phyloP scores from a whole-genome alignment of 2,888 invertebrate species.

The Metellina segmentata region DNA sequence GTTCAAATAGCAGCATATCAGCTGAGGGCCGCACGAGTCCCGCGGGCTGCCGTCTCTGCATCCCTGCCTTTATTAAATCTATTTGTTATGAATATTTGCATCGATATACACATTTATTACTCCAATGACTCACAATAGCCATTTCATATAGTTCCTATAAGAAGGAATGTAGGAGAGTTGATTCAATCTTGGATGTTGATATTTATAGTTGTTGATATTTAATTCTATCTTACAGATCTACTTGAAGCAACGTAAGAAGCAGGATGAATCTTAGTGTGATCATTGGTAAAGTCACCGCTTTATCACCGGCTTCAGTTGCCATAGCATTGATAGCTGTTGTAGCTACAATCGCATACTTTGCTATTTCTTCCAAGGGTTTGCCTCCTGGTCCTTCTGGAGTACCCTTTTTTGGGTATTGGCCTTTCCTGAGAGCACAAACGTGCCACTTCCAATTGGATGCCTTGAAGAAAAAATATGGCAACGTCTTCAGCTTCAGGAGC shows the following conservation, averaged over 20 bases:
- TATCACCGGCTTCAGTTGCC: not conserved
- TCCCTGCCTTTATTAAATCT: no score
- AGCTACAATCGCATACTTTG: not conserved
- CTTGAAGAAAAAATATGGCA: constrained; percentile 72
- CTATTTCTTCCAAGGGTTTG: not conserved
- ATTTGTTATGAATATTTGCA: no score
- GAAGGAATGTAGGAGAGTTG: no score
- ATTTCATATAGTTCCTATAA: no score
- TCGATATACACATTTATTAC: no score
- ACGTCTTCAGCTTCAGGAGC: constrained; percentile 62
- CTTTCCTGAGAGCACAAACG: constrained; percentile 62
- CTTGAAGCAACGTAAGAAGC: not conserved
- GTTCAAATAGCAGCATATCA: no score
- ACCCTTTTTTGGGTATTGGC: constrained; percentile 77
- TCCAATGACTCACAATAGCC: no score
- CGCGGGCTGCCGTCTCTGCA: no score
- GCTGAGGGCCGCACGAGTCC: no score
- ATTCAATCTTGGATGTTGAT: no score
- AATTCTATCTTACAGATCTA: no score
- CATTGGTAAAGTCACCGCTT: not conserved
- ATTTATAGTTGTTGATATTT: no score
- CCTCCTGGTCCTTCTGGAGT: constrained; percentile 77
- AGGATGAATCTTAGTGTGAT: not conserved
- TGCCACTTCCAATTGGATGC: constrained; percentile 66
- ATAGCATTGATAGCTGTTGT: not conserved